Conservation (phyloP, 2,888 invertebrate species). For the Lepidocyrtoides sp. region DNA sequence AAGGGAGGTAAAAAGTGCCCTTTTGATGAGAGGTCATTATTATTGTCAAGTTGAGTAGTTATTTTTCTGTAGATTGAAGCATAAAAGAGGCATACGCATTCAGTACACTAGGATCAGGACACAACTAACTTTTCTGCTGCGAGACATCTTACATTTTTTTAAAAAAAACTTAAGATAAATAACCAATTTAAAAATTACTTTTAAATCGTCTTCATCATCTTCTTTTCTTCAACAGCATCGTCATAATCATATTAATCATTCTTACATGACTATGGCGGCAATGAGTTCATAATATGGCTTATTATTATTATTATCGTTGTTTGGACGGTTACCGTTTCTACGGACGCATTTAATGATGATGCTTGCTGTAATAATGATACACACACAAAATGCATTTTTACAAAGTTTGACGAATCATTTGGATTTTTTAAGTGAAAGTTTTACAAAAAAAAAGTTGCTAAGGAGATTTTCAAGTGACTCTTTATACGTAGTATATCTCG, state of each 20-base stretch:
- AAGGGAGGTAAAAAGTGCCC: constrained; percentile 28
- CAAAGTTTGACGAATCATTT: constrained; percentile 72
- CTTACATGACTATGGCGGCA: constrained; percentile 45
- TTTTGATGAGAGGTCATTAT: constrained; percentile 74
- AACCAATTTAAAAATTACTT: constrained; percentile 65
- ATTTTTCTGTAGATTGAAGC: constrained; percentile 26
- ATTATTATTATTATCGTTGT: constrained; percentile 27
- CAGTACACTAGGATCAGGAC: not conserved
- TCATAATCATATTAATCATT: constrained; percentile 44
- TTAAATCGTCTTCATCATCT: constrained; percentile 63
- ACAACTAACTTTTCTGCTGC: not conserved
- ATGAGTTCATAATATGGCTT: constrained; percentile 34
- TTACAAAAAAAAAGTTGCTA: constrained; percentile 12
- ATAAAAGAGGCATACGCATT: not conserved
- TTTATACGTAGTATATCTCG: not conserved
- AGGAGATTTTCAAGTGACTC: constrained; percentile 28
- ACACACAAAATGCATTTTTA: constrained; percentile 37
- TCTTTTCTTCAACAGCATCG: not conserved
- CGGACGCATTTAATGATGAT: constrained; percentile 58
- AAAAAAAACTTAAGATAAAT: constrained; percentile 67
- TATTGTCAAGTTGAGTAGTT: constrained; percentile 64
- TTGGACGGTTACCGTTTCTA: constrained; percentile 11
- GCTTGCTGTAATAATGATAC: constrained; percentile 47
- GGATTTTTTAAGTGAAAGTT: constrained; percentile 79
- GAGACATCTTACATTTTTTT: constrained; percentile 33